Base-by-base conservation (phyloP, 2,113 vertebrate genomes). In the Cynocephalus volans region DNA sequence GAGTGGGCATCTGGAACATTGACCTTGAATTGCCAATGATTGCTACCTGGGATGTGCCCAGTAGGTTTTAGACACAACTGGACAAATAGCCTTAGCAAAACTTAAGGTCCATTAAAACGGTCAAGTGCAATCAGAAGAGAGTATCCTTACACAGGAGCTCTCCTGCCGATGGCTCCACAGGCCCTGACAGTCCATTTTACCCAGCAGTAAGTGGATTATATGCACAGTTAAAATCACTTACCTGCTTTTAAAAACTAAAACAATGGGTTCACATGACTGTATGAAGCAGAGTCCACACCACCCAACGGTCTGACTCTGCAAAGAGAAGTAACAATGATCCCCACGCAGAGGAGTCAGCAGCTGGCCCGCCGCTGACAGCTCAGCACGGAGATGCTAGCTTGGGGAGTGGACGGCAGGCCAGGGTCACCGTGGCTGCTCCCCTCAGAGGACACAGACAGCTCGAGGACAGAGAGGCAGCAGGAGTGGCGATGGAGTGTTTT, bases 161-260 rank as follows among this genome's bases (percentile, higher is more conserved):
- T 19, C 6, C 60, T 75, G 11, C 4, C 72, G 62, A 88, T 3
- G 65, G 13, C 31, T 80, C 70, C 87, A 67, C 86, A 90, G 56
- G 73, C 33, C 48, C 9, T 33, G 70, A 65, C 33, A 58, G 36
- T 81, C 36, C 62, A 0, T 58, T 81, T 64, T 77, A 72, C 83
- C 31, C 48, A 48, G 36, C 58, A 83, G 41, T 41, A 41, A 48
- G 33, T 28, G n/a, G 70, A 45, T 8, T 65, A 73, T 10, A 83
- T 48, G 82, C 62, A 54, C 41, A 60, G 23, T 64, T 17, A 36
- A 19, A 79, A 88, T 70, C 84, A 67, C 45, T 75, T 85, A 76
- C 11, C 88, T 88, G 45, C 45, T 92, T 72, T 88, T 45, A n/a
- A 88, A 92, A 94, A 83, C 48, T 70, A 88, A 95, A 86, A 50